These are phyloP conservation scores for Gryon sp. DNA, from an alignment of 1,140 invertebrate species.

Conservation along the genomic window DNA sequence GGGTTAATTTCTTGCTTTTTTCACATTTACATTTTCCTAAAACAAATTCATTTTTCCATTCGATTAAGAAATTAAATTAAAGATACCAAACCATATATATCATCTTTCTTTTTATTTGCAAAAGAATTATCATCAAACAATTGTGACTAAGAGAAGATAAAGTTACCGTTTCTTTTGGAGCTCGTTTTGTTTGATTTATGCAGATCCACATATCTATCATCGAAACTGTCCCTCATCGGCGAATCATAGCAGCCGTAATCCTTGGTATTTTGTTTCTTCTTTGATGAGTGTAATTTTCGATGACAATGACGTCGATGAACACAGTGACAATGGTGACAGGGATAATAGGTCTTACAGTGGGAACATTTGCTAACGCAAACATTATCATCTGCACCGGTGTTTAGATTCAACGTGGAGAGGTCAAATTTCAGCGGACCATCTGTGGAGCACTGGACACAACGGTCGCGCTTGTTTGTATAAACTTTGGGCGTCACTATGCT, in stretches of 20 bases:
- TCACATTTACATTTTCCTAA: constrained; percentile 39
- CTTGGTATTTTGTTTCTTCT: constrained; percentile 40
- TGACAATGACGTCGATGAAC: constrained; percentile 41
- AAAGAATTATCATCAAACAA: too few relatives aligned
- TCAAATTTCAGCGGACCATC: constrained; percentile 54
- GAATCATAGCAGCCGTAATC: background rate
- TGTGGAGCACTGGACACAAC: constrained; percentile 51
- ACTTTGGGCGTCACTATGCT: constrained; percentile 42
- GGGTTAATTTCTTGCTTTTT: background rate
- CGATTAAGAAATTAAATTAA: too few relatives aligned
- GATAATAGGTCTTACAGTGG: constrained; percentile 43
- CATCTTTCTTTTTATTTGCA: background rate
- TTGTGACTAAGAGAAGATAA: background rate
- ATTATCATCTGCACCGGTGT: constrained; percentile 43
- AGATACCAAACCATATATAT: too few relatives aligned
- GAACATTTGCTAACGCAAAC: constrained; percentile 45
- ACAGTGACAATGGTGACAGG: constrained; percentile 49
- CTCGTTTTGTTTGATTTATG: constrained; percentile 5
- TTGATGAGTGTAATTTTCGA: constrained; percentile 41
- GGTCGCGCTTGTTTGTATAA: constrained; percentile 47
- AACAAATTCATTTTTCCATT: too few relatives aligned
- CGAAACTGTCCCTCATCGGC: background rate
- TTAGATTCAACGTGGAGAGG: constrained; percentile 18
- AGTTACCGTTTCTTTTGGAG: constrained; percentile 11
- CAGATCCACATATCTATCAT: constrained; percentile 5